Percentiles rank a stretch among this genome's conserved stretches.
phyloP scores from a whole-genome alignment of 2,797 vertebrate genomes.

The Hapalemur alaotrensis region DNA sequence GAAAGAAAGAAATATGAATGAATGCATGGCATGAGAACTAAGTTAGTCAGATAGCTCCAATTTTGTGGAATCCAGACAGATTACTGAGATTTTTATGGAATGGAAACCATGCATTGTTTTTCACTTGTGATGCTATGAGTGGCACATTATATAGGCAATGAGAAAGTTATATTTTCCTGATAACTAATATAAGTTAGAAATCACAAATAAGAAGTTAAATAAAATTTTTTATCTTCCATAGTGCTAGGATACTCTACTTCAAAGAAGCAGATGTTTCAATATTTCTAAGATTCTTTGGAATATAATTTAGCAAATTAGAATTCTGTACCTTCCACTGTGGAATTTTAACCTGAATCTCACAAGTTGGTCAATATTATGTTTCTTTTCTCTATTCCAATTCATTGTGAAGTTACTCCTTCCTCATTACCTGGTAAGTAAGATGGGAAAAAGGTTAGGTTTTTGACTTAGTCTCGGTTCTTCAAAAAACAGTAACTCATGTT shows the following conservation, averaged over 20 bases:
- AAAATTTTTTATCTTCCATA: neutral
- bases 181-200: slow-evolving; percentile 12
- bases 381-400: neutral
- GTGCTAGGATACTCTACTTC: neutral
- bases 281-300: slow-evolving; percentile 27
- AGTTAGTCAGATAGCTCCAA: neutral
- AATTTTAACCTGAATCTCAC: neutral
- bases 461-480: slow-evolving; percentile 9
- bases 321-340: neutral
- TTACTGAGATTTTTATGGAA: neutral
- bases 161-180: neutral
- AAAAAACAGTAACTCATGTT: neutral
- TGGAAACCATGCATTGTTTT: neutral
- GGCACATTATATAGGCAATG: neutral
- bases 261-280: neutral
- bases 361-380: neutral
- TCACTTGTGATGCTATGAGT: neutral
- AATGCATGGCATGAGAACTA: neutral
- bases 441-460: neutral
- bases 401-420: neutral
- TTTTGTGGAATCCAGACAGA: neutral
- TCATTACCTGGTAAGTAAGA: neutral
- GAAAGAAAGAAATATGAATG: slow-evolving; percentile 14
- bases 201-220: slow-evolving; percentile 11
- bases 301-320: neutral